A percentile compares a stretch with the other conserved stretches of the same genome.
phyloP scores from a whole-genome alignment of 2,113 vertebrate species.

The Coryphaenoides rupestris region DNA sequence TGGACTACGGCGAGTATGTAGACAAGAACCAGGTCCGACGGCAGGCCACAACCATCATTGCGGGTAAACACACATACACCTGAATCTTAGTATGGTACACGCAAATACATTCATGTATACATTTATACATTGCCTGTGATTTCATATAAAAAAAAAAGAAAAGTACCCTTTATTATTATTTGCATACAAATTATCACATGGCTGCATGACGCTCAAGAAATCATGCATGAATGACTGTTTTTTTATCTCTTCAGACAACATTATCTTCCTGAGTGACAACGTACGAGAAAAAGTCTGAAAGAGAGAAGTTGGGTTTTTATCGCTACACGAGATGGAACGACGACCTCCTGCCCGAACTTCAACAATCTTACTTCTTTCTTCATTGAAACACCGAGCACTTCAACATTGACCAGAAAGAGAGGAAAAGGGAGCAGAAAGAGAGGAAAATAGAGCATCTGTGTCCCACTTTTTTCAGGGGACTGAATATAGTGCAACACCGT shows the following conservation, averaged over 20 bases:
- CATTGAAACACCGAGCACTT: no score
- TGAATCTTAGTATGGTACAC: not conserved
- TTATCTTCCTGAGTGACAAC: slow-evolving; percentile 89
- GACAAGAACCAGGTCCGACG: slow-evolving; percentile 93
- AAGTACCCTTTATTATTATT: no score
- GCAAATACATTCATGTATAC: not conserved
- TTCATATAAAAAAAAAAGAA: no score
- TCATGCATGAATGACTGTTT: no score
- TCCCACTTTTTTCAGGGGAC: not conserved
- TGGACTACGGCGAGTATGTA: slow-evolving; percentile 95
- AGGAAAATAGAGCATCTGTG: slow-evolving; percentile 6
- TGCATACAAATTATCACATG: not conserved
- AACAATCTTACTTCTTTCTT: no score
- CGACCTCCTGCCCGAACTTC: not conserved
- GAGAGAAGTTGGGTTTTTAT: slow-evolving; percentile 26
- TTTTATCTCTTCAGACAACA: slow-evolving; percentile 80
- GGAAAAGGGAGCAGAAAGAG: slow-evolving; percentile 7
- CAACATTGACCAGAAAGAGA: slow-evolving; percentile 1
- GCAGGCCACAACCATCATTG: slow-evolving; percentile 94
- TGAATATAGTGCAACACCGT: slow-evolving; percentile 1
- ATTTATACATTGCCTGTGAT: not conserved
- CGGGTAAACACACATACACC: slow-evolving; percentile 71
- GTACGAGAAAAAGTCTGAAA: slow-evolving; percentile 75
- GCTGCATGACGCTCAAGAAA: not conserved
- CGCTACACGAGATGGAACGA: not conserved